A percentile compares a stretch with the other conserved stretches of the same genome.
Conservation (phyloP, 1,140 invertebrate genomes). For the Drosophila rhopaloa region DNA sequence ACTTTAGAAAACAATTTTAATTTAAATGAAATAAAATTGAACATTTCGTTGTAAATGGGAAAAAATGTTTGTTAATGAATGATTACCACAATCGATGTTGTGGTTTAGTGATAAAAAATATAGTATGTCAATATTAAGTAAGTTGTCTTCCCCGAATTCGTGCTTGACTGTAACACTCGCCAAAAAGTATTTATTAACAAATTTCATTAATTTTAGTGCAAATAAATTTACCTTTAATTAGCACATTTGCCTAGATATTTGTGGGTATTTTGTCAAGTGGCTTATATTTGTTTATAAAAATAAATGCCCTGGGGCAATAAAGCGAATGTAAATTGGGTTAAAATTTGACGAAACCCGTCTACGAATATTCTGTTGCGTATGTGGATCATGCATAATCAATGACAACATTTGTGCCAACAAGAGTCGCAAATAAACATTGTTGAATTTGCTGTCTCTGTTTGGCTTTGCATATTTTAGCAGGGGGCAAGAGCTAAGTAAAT, state of each 20-base stretch:
- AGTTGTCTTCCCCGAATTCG: conserved; percentile 16
- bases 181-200: conserved; percentile 27
- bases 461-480: conserved; percentile 45
- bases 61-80: too few species aligned
- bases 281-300: conserved; percentile 16
- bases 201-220: conserved; percentile 8
- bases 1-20: too few species aligned
- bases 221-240: conserved; percentile 43
- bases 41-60: too few species aligned
- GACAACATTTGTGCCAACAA: conserved; percentile 48
- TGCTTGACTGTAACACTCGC: conserved; percentile 27
- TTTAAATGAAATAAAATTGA: too few species aligned
- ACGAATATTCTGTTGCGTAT: conserved; percentile 10
- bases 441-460: conserved; percentile 37
- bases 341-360: conserved; percentile 38
- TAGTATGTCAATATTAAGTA: background rate
- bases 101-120: conserved; percentile 8
- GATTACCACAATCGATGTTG: conserved; percentile 3
- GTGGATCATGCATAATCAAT: conserved; percentile 52
- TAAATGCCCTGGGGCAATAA: conserved; percentile 8
- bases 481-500: conserved; percentile 50
- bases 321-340: conserved; percentile 40
- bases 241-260: conserved; percentile 36
- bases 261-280: conserved; percentile 35
- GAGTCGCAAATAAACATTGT: conserved; percentile 51